These are phyloP conservation scores for Malurus cyaneus DNA, from an alignment of 2,113 vertebrate genomes.

Conservation along the genomic window DNA sequence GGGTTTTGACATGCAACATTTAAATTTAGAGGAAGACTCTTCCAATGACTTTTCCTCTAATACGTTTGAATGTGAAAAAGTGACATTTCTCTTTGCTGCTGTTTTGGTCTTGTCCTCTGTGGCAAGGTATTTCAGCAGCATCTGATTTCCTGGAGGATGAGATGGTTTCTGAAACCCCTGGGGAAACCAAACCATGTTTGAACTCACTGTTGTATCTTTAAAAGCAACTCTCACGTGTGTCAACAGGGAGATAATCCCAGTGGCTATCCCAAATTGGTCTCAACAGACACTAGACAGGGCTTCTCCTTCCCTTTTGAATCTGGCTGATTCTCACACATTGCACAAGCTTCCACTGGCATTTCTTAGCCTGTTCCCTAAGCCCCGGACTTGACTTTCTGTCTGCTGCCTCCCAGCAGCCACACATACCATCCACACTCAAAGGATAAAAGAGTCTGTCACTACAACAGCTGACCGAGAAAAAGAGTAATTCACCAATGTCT, in stretches of 20 bases:
- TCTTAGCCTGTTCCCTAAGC: neutral
- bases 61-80: neutral
- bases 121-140: neutral
- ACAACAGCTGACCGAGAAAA: conserved; percentile 11
- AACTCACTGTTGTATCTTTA: neutral
- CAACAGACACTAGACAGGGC: neutral
- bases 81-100: neutral
- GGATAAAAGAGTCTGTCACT: conserved; percentile 17
- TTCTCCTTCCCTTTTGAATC: neutral
- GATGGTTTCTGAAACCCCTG: neutral
- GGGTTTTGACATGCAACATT: neutral
- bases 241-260: neutral
- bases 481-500: neutral
- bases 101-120: neutral
- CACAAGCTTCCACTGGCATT: neutral
- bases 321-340: neutral
- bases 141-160: neutral
- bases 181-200: neutral
- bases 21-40: neutral
- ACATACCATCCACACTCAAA: neutral
- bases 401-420: conserved; percentile 28
- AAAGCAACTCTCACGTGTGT: neutral
- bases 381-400: neutral
- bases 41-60: neutral
- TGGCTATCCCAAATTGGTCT: neutral